These are phyloP conservation scores for Crossocerus cetratus DNA, from an alignment of 2,888 invertebrate species.

Conservation along the genomic window DNA sequence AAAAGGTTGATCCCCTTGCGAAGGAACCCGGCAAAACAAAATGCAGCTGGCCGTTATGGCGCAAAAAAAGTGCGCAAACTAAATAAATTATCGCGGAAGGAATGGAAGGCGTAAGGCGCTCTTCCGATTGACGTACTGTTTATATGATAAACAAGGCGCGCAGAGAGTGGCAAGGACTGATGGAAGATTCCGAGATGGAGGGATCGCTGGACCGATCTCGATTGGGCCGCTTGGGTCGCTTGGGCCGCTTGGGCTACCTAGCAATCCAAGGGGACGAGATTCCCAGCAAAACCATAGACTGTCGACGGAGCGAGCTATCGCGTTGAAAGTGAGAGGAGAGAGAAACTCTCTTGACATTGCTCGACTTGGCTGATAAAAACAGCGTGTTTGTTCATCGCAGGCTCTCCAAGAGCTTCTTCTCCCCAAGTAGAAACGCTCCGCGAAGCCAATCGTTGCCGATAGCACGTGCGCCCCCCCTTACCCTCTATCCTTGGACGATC, in stretches of 20 bases:
- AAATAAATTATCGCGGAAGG: neutral
- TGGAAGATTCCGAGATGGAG: neutral
- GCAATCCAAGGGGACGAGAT: too few relatives aligned
- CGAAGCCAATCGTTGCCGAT: too few relatives aligned
- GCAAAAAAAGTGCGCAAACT: neutral
- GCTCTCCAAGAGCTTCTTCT: constrained; percentile 42
- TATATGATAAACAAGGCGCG: neutral
- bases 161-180: neutral
- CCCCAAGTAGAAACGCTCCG: too few relatives aligned
- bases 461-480: too few relatives aligned
- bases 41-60: neutral
- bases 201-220: too few relatives aligned
- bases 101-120: neutral
- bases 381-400: constrained; percentile 44
- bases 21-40: too few relatives aligned
- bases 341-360: constrained; percentile 45
- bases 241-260: too few relatives aligned
- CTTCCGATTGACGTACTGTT: neutral
- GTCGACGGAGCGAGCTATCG: neutral
- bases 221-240: too few relatives aligned
- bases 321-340: constrained; percentile 43
- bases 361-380: constrained; percentile 43
- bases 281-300: too few relatives aligned
- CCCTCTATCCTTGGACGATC: too few relatives aligned
- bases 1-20: too few relatives aligned